phyloP scores from a whole-genome alignment of 2,888 invertebrate species.

The Lathronympha strigana region DNA sequence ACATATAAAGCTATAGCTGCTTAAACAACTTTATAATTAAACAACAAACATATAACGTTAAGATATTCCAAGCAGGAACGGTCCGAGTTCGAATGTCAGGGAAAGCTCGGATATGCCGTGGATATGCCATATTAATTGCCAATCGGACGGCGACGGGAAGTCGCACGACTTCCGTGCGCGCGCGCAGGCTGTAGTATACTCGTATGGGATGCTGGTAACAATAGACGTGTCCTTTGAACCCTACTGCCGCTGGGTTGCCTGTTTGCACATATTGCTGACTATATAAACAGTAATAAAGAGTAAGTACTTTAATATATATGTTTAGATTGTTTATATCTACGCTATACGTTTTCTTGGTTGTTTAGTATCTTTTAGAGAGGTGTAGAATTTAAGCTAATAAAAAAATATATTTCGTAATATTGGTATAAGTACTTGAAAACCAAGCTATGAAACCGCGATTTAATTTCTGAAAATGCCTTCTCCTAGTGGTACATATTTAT shows the following conservation, averaged over 20 bases:
- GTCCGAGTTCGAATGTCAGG: conserved; percentile 47
- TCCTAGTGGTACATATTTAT: no score
- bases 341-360: no score
- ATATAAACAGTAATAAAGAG: no score
- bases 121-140: conserved; percentile 35
- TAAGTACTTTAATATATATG: no score
- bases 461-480: no score
- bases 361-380: no score
- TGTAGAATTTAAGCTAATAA: no score
- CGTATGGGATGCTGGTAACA: not conserved
- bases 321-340: no score
- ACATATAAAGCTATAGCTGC: not conserved
- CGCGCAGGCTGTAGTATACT: conserved; percentile 35
- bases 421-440: no score
- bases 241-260: not conserved
- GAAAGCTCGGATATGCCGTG: conserved; percentile 44
- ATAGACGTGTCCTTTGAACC: not conserved
- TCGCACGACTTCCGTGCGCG: conserved; percentile 50
- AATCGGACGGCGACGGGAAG: conserved; percentile 50
- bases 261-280: no score
- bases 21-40: conserved; percentile 4
- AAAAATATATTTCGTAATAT: no score
- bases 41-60: conserved; percentile 8
- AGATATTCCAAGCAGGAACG: conserved; percentile 35
- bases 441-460: no score